phyloP scores from a whole-genome alignment of 2,797 vertebrate species.

The Rhodeus uyekii region DNA sequence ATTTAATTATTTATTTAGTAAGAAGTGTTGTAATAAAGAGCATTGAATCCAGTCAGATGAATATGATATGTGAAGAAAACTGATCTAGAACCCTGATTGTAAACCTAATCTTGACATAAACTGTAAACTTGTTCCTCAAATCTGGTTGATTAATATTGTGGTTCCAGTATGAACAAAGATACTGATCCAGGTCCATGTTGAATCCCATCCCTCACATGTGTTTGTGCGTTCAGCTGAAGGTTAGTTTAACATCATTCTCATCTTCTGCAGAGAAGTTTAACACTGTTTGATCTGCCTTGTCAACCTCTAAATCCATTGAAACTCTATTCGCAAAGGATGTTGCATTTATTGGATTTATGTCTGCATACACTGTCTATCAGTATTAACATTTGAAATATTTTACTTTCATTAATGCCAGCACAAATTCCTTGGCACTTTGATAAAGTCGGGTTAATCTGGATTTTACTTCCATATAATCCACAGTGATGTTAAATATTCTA shows the following conservation, averaged over 20 bases:
- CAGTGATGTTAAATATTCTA: slow-evolving; percentile 45
- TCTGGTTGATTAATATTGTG: too few relatives aligned
- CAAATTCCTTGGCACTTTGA: slow-evolving; percentile 63
- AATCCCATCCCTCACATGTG: too few relatives aligned
- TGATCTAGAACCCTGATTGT: too few relatives aligned
- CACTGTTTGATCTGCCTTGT: slow-evolving; percentile 68
- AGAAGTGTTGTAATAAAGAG: background rate
- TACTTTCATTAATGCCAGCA: slow-evolving; percentile 54
- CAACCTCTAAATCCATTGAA: slow-evolving; percentile 65
- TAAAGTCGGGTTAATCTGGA: slow-evolving; percentile 65
- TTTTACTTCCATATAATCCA: slow-evolving; percentile 36
- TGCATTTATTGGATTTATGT: slow-evolving; percentile 59
- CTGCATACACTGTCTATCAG: slow-evolving; percentile 63
- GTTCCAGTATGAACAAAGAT: too few relatives aligned
- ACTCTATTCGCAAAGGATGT: slow-evolving; percentile 65
- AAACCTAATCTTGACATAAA: too few relatives aligned
- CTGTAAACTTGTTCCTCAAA: too few relatives aligned
- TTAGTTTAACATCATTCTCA: slow-evolving; percentile 58
- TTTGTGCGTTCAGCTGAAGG: background rate
- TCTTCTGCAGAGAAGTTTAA: slow-evolving; percentile 47
- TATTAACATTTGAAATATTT: slow-evolving; percentile 62
- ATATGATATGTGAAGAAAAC: too few relatives aligned
- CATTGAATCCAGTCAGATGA: too few relatives aligned
- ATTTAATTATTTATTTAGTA: background rate
- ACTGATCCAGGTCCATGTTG: too few relatives aligned